These are phyloP conservation scores for Stenichneumon culpator DNA, from an alignment of 2,888 invertebrate genomes.

Conservation along the genomic window DNA sequence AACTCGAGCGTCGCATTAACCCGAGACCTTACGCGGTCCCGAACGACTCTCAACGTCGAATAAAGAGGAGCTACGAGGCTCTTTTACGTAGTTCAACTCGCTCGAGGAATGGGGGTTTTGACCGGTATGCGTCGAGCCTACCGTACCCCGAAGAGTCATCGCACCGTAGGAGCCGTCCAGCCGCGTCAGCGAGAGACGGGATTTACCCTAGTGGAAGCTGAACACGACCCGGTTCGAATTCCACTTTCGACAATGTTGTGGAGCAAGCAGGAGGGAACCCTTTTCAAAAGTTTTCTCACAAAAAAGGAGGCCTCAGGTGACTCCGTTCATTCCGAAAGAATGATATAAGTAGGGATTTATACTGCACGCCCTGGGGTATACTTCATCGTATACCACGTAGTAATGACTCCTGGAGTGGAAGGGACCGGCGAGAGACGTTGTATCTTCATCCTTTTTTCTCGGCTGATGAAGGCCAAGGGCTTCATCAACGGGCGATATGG, in stretches of 20 bases:
- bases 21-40: slow-evolving; percentile 40
- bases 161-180: slow-evolving; percentile 16
- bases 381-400: slow-evolving; percentile 4
- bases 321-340: slow-evolving; percentile 31
- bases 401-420: slow-evolving; percentile 45
- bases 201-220: slow-evolving; percentile 51
- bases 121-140: slow-evolving; percentile 8
- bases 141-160: slow-evolving; percentile 36
- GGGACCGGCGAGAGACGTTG: slow-evolving; percentile 6
- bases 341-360: slow-evolving; percentile 49
- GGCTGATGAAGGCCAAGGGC: slow-evolving; percentile 32
- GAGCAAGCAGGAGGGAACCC: slow-evolving; percentile 20
- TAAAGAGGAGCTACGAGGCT: slow-evolving; percentile 46
- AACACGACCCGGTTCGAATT: slow-evolving; percentile 63
- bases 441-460: slow-evolving; percentile 2
- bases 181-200: slow-evolving; percentile 46
- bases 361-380: background rate
- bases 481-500: slow-evolving; percentile 25
- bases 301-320: slow-evolving; percentile 49
- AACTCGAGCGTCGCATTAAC: slow-evolving; percentile 69
- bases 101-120: slow-evolving; percentile 4
- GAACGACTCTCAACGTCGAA: slow-evolving; percentile 34
- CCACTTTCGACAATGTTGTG: slow-evolving; percentile 42
- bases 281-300: slow-evolving; percentile 57
- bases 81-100: slow-evolving; percentile 44